A percentile compares a stretch with the other conserved stretches of the same genome.
Conservation (phyloP, 2,888 invertebrate species). For the Seira sanloemensis region DNA sequence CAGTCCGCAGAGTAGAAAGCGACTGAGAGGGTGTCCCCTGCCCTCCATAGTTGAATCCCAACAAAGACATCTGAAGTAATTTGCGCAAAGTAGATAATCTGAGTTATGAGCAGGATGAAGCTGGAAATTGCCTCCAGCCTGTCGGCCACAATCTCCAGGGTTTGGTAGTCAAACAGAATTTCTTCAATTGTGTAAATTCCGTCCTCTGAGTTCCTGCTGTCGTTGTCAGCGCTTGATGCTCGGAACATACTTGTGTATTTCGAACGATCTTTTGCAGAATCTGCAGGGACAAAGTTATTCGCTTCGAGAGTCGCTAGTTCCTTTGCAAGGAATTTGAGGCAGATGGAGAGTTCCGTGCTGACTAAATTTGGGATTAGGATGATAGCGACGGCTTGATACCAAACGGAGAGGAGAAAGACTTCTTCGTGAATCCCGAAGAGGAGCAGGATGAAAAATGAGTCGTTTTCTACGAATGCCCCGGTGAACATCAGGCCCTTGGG, state of each 20-base stretch:
- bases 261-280: neutral
- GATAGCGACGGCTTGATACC: slow-evolving; percentile 41
- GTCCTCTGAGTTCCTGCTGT: neutral
- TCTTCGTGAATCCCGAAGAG: slow-evolving; percentile 28
- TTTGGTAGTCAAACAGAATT: slow-evolving; percentile 36
- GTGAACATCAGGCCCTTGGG: slow-evolving; percentile 35
- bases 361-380: slow-evolving; percentile 23
- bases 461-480: slow-evolving; percentile 5
- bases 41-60: slow-evolving; percentile 18
- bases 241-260: too few relatives aligned
- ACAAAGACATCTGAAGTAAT: slow-evolving; percentile 48
- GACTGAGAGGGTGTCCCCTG: slow-evolving; percentile 6
- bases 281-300: neutral
- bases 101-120: slow-evolving; percentile 21
- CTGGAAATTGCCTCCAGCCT: slow-evolving; percentile 16
- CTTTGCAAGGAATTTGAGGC: slow-evolving; percentile 15
- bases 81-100: slow-evolving; percentile 40
- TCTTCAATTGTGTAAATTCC: slow-evolving; percentile 24
- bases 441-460: slow-evolving; percentile 6
- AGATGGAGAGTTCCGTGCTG: slow-evolving; percentile 26
- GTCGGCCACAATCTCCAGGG: slow-evolving; percentile 22
- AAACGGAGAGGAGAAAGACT: slow-evolving; percentile 26
- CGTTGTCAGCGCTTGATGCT: too few relatives aligned
- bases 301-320: neutral
- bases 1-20: slow-evolving; percentile 41